A percentile compares a stretch with the other conserved stretches of the same genome.
phyloP scores from a whole-genome alignment of 1,140 invertebrate species.

The Pygmarrhopalites habei region DNA sequence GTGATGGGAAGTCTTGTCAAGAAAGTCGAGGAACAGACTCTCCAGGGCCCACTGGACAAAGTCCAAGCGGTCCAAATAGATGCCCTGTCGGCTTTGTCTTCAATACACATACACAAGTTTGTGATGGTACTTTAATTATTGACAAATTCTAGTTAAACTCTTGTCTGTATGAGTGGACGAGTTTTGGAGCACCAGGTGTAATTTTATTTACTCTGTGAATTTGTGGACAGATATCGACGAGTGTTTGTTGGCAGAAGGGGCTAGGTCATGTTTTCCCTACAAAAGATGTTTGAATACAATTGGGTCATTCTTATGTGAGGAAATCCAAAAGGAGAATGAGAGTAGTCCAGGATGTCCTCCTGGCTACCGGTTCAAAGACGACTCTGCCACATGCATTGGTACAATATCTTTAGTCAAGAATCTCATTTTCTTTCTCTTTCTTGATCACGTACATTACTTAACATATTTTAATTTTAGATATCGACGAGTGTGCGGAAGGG shows the following conservation, averaged over 20 bases:
- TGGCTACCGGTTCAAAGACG: constrained; percentile 52
- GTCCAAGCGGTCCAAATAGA: constrained; percentile 1
- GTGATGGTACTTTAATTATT: constrained; percentile 54
- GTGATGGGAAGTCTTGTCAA: constrained; percentile 58
- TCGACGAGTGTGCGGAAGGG: constrained; percentile 60
- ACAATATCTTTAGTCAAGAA: no score
- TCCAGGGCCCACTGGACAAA: no score
- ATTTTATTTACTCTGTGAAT: no score
- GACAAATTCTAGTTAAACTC: constrained; percentile 8
- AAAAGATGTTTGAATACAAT: constrained; percentile 58
- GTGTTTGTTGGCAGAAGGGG: constrained; percentile 47
- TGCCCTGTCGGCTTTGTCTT: constrained; percentile 59
- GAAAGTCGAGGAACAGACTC: not conserved
- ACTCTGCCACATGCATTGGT: constrained; percentile 49
- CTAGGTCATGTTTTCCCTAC: constrained; percentile 48
- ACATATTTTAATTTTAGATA: no score
- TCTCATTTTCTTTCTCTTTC: no score
- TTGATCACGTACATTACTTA: no score
- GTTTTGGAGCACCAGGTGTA: no score
- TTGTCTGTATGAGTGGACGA: constrained; percentile 13
- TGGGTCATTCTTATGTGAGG: constrained; percentile 58
- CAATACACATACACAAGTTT: constrained; percentile 53
- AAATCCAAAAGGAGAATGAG: constrained; percentile 41
- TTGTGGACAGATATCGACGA: constrained; percentile 57
- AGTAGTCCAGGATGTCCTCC: constrained; percentile 49